Percentiles rank a stretch among this genome's conserved stretches.
phyloP scores from a whole-genome alignment of 2,797 vertebrate species.

The Melanotaenia pygmaea region DNA sequence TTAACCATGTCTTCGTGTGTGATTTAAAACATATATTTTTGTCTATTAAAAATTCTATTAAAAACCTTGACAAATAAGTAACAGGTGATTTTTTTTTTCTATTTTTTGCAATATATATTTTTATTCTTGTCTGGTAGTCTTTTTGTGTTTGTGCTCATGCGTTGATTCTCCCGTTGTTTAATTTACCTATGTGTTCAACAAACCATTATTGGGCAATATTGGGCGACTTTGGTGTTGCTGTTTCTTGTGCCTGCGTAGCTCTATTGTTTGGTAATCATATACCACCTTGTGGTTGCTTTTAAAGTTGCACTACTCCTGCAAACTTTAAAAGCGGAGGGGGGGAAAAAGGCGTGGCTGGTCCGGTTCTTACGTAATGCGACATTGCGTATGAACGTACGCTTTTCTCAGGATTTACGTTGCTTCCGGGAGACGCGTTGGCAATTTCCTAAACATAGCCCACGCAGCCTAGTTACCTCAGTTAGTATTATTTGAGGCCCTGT shows the following conservation, averaged over 20 bases:
- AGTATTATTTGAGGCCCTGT: slow-evolving; percentile 38
- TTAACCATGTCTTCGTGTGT: too few species aligned
- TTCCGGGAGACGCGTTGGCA: slow-evolving; percentile 85
- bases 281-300: slow-evolving; percentile 51
- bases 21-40: too few species aligned
- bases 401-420: slow-evolving; percentile 55
- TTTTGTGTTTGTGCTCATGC: too few species aligned
- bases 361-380: slow-evolving; percentile 41
- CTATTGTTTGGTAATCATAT: neutral
- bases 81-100: too few species aligned
- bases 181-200: too few species aligned
- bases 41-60: too few species aligned
- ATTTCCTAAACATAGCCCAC: slow-evolving; percentile 77
- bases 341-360: slow-evolving; percentile 18
- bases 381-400: slow-evolving; percentile 63
- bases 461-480: slow-evolving; percentile 33
- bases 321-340: neutral
- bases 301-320: neutral
- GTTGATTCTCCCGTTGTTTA: too few species aligned
- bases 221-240: neutral
- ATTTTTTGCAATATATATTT: too few species aligned
- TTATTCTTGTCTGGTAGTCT: too few species aligned
- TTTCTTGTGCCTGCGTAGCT: neutral
- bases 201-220: too few species aligned
- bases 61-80: too few species aligned